Percentiles rank a stretch among this genome's conserved stretches.
Conservation (phyloP, 2,113 vertebrate genomes). For the Salvelinus namaycush region DNA sequence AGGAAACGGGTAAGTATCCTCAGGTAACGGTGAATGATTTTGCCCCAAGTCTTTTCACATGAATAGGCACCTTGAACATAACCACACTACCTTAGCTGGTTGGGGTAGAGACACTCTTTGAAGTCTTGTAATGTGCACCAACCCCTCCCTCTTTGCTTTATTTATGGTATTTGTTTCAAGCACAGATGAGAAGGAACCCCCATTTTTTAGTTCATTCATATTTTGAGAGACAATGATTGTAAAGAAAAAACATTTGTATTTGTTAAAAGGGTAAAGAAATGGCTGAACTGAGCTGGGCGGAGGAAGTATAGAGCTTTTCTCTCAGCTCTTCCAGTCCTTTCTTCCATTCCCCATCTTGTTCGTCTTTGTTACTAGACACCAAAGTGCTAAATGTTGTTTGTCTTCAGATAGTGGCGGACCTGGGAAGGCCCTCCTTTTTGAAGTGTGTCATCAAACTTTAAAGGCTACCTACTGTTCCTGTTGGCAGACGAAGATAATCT, state of each 20-base stretch:
- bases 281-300: conserved; percentile 46
- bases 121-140: conserved; percentile 32
- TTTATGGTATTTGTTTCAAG: conserved; percentile 27
- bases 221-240: conserved; percentile 1
- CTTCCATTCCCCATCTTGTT: conserved; percentile 33
- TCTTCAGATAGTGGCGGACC: conserved; percentile 55
- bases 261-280: conserved; percentile 66
- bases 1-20: conserved; percentile 23
- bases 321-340: not conserved
- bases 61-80: conserved; percentile 40
- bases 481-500: conserved; percentile 74
- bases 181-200: not conserved
- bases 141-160: conserved; percentile 39
- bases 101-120: conserved; percentile 33
- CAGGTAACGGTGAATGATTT: conserved; percentile 30
- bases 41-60: conserved; percentile 36
- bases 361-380: conserved; percentile 73
- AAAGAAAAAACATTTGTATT: conserved; percentile 28
- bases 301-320: not conserved
- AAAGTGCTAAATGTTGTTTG: conserved; percentile 78
- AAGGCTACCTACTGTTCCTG: conserved; percentile 42
- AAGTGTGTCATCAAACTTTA: conserved; percentile 26
- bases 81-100: conserved; percentile 36
- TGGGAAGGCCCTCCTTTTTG: not conserved
- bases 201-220: conserved; percentile 59